Evolutionary conservation across 2,888 invertebrate species (phyloP).

Genomic region (Rhabditoides inermis): DNA sequence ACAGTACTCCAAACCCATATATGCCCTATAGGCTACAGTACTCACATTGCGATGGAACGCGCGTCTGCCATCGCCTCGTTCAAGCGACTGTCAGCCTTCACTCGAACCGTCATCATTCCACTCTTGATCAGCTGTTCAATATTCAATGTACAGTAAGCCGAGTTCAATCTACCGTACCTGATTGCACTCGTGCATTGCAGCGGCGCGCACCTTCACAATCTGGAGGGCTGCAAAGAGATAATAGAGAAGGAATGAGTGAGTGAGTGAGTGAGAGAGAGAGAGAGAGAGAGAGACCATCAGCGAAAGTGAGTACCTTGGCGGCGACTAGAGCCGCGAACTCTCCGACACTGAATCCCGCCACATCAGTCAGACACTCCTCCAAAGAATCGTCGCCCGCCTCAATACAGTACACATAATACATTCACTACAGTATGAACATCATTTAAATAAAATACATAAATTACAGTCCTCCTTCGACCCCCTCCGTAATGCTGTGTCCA

Average conservation of each 20-base stretch:
- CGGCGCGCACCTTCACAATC: slow-evolving; percentile 71
- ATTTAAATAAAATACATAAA: neutral
- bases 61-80: slow-evolving; percentile 39
- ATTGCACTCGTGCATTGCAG: slow-evolving; percentile 80
- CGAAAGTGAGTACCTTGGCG: slow-evolving; percentile 73
- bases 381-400: too few relatives aligned
- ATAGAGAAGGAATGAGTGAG: too few relatives aligned
- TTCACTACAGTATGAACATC: too few relatives aligned
- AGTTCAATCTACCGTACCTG: too few relatives aligned
- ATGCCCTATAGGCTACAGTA: too few relatives aligned
- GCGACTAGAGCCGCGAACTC: slow-evolving; percentile 83
- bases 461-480: too few relatives aligned
- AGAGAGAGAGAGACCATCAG: slow-evolving; percentile 61
- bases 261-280: too few relatives aligned
- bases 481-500: too few relatives aligned
- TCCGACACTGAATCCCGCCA: slow-evolving; percentile 89
- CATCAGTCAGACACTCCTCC: slow-evolving; percentile 52
- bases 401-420: too few relatives aligned
- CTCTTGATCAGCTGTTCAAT: slow-evolving; percentile 65
- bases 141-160: too few relatives aligned
- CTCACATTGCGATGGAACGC: too few relatives aligned
- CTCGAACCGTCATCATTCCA: slow-evolving; percentile 71
- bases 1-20: too few relatives aligned
- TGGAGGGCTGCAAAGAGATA: slow-evolving; percentile 62
- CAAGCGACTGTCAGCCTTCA: slow-evolving; percentile 32